Conservation (phyloP, 1,140 invertebrate species). For the Delia radicum region DNA sequence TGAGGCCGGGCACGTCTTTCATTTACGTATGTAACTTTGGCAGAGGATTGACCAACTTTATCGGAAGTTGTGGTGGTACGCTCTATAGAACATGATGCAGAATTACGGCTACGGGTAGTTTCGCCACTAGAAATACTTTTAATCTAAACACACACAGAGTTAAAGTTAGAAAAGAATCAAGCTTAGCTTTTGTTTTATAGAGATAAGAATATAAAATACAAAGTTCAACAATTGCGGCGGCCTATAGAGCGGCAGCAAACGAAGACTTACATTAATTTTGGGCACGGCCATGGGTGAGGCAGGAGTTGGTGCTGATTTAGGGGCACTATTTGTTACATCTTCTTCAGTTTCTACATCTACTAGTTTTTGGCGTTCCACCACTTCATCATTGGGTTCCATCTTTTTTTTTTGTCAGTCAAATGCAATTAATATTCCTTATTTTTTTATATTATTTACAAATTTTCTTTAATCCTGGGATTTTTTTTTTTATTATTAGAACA, state of each 20-base stretch:
- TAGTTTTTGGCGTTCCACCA: constrained; percentile 51
- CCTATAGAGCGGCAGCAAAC: not conserved
- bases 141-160: constrained; percentile 31
- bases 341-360: constrained; percentile 49
- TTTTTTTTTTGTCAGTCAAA: not conserved
- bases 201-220: constrained; percentile 3
- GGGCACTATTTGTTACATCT: constrained; percentile 53
- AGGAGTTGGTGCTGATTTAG: constrained; percentile 50
- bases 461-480: not conserved
- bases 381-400: constrained; percentile 54
- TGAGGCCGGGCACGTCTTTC: constrained; percentile 60
- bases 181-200: not conserved
- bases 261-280: constrained; percentile 50
- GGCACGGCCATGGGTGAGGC: constrained; percentile 43
- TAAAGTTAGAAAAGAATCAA: not conserved
- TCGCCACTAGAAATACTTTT: constrained; percentile 53
- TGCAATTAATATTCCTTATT: not conserved
- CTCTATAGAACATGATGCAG: constrained; percentile 51
- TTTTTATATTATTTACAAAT: no score
- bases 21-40: constrained; percentile 61
- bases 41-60: constrained; percentile 41
- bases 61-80: constrained; percentile 40
- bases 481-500: not conserved
- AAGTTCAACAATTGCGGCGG: constrained; percentile 26
- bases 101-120: constrained; percentile 51